Evolutionary conservation across 2,797 vertebrate genomes (phyloP), one percentile per base, ranked within the genome.

Genomic region (Eremophila alpestris): DNA sequence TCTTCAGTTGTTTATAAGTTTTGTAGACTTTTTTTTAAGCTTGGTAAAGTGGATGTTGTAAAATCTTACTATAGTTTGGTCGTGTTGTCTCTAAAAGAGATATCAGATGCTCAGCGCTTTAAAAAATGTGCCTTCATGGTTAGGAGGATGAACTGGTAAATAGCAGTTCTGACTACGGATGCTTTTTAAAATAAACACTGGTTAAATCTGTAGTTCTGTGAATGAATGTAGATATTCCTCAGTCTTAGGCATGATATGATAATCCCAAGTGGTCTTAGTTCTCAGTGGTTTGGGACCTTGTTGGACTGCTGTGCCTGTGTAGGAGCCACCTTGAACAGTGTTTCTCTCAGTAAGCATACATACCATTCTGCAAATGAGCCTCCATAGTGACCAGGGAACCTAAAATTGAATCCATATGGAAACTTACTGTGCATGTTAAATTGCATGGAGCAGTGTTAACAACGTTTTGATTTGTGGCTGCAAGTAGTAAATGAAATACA

Each of bases 401-500:
- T 90, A 90, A 97, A 97, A 97, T 93, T 97, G 92, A 96, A 97
- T 90, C 97, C 97, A 98, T 98, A 97, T 98, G 97, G 96, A 97
- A 98, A 97, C 96, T 96, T 97, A 95, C 90, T 97, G 96, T 91
- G 96, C 95, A 97, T 96, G 98, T 97, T 97, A 97, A 98, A 98
- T 97, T 96, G 96, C 74, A 90, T 96, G 96, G 95, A 97, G 94
- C 97, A 95, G 92, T 97, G 96, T 97, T 98, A 98, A 98, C 97
- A 98, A 96, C 82, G 78, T 97, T 97, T 98, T 98, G 97, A 98
- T 98, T 98, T 98, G 97, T 98, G 97, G 95, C 96, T 98, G 97
- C 95, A 97, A 98, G 97, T 98, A 98, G 98, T 97, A 98, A 98
- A 98, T 98, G 95, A 98, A 98, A 98, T 97, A 97, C 97, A 98